Percentiles rank a stretch among this genome's conserved stretches.
These are phyloP conservation scores for Myathropa florea DNA, from an alignment of 2,888 invertebrate genomes.

Conservation along the genomic window DNA sequence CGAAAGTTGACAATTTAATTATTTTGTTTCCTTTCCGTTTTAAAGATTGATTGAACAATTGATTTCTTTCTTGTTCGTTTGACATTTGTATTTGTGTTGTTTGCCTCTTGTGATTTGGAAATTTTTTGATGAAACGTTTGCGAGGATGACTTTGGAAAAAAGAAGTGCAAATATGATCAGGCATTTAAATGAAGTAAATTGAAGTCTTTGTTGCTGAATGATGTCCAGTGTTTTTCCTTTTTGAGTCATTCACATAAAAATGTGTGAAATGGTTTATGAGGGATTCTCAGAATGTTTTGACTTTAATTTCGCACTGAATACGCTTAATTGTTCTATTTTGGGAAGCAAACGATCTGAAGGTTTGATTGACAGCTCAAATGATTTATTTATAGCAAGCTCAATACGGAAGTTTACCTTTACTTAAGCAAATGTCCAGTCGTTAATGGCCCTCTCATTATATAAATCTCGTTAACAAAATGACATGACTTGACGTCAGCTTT, in stretches of 20 bases:
- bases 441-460: not conserved
- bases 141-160: not conserved
- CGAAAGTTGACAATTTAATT: slow-evolving; percentile 43
- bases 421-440: not conserved
- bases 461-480: not conserved
- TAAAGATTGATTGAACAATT: slow-evolving; percentile 25
- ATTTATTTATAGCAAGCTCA: not conserved
- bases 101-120: not conserved
- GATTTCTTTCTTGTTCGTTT: not conserved
- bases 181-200: not conserved
- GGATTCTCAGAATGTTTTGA: no score
- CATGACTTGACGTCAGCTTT: not conserved
- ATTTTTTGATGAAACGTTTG: not conserved
- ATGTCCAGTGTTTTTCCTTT: not conserved
- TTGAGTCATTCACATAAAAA: not conserved
- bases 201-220: not conserved
- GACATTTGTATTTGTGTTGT: not conserved
- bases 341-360: not conserved
- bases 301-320: not conserved
- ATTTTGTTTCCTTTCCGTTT: not conserved
- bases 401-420: not conserved
- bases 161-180: not conserved
- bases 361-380: not conserved
- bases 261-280: not conserved
- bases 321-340: not conserved